phyloP scores from a whole-genome alignment of 2,797 vertebrate species.

The Hippocampus kuda region DNA sequence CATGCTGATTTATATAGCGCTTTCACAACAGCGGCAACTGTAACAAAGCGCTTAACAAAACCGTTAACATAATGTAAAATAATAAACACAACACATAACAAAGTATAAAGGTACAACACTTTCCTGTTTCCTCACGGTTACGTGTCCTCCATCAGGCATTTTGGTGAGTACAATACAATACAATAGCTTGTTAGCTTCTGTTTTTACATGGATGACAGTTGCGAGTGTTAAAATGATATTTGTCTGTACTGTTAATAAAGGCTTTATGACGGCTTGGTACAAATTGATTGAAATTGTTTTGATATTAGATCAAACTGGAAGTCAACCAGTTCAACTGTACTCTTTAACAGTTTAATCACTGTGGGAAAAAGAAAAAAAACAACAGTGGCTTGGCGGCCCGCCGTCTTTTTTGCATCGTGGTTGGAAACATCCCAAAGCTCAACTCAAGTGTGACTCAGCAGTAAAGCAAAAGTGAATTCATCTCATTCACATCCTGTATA shows the following conservation, averaged over 20 bases:
- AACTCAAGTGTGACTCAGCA: slow-evolving; percentile 50
- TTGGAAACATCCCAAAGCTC: slow-evolving; percentile 30
- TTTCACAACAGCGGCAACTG: no score
- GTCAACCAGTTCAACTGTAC: slow-evolving; percentile 1
- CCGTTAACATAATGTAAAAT: no score
- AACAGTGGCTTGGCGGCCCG: neutral
- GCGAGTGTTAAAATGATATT: neutral
- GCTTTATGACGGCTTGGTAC: neutral
- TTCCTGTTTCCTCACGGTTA: neutral
- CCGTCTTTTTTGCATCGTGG: slow-evolving; percentile 14
- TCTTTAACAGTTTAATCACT: slow-evolving; percentile 3
- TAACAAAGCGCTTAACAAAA: no score
- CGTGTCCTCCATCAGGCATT: neutral
- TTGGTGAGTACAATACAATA: no score
- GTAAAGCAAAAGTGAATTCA: slow-evolving; percentile 50
- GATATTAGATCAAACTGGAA: neutral
- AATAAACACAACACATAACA: no score
- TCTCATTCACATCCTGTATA: slow-evolving; percentile 53
- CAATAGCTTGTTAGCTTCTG: neutral
- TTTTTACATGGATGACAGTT: no score
- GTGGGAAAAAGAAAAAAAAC: slow-evolving; percentile 5
- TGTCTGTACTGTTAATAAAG: neutral
- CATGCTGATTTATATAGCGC: no score
- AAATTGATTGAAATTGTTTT: neutral
- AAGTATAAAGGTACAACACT: neutral